Base-by-base conservation (phyloP, 2,888 invertebrate species). In the Calliscelio sp. region DNA sequence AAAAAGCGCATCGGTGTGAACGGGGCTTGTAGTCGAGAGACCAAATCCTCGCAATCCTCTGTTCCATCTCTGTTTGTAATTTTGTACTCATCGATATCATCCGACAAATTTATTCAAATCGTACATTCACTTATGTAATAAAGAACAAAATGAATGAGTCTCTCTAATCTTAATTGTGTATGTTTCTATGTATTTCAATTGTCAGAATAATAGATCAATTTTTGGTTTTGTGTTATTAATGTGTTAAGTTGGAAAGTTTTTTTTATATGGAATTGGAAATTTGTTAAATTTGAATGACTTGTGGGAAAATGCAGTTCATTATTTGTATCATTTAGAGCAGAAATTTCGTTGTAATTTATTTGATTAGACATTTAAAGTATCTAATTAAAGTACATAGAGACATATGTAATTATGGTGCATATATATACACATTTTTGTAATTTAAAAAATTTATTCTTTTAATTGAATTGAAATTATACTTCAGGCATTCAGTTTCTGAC, bases 61-160 rank as follows among this genome's bases (percentile, higher is more conserved):
- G 77, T 71, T 75, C 63, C 70, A 77, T 70, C 80, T 86, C 71
- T 77, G 68, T 86, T 86, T 86, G 86, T 86, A 86, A 86, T 81
- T 86, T 86, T 86, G 78, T 86, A 84, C 84, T 86, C 81, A 75
- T 71, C 81, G 68, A 84, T 86, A 86, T 81, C 81, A 84, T 84
- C 57, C 59, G 68, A 84, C 28, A 68, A 77, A 84, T 71, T 81
- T 68, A 81, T 75, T 61, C 46, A 35, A 75, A 55, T 75, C 70
- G 57, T 38, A 22, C 61, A 84, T 53, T 25, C 70, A 77, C 25
- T 38, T 63, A 49, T 32, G 32, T 63, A 55, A 63, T 51, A 46
- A 44, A 65, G 22, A 68, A n/a, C n/a, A n/a, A n/a, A n/a, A n/a
- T n/a, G n/a, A n/a, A n/a, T 16, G 59, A 46, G 51, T 74, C 66